Percentiles rank a stretch among this genome's conserved stretches.
These are phyloP conservation scores for Drosophila atripex DNA, from an alignment of 2,888 invertebrate species.

Conservation along the genomic window DNA sequence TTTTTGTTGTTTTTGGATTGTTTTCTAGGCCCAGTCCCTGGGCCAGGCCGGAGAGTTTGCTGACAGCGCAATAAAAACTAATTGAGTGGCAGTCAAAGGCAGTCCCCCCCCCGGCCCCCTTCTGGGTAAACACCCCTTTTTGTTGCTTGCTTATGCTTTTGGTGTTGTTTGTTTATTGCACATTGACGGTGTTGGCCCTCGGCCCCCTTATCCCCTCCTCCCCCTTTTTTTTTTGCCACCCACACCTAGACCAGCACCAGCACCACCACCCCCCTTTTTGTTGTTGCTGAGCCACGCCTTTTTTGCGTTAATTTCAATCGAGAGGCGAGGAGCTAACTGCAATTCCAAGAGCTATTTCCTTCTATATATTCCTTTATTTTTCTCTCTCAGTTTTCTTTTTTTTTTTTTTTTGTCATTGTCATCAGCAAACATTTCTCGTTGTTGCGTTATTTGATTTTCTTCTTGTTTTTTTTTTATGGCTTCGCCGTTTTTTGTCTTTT, in stretches of 20 bases:
- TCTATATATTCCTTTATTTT: slow-evolving; percentile 4
- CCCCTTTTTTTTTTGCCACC: slow-evolving; percentile 17
- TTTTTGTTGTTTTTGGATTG: background rate
- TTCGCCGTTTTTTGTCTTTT: slow-evolving; percentile 16
- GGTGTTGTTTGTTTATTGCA: slow-evolving; percentile 69
- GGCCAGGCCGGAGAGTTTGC: slow-evolving; percentile 34
- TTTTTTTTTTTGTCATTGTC: slow-evolving; percentile 41
- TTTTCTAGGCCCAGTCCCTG: slow-evolving; percentile 28
- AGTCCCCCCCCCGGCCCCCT: slow-evolving; percentile 17
- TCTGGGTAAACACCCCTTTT: slow-evolving; percentile 9
- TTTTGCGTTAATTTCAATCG: slow-evolving; percentile 79
- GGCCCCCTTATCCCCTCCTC: background rate
- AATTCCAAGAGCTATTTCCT: background rate
- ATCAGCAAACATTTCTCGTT: slow-evolving; percentile 34
- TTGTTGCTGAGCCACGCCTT: slow-evolving; percentile 77
- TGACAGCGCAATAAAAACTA: slow-evolving; percentile 81
- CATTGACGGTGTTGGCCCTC: slow-evolving; percentile 51
- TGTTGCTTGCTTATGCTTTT: slow-evolving; percentile 43
- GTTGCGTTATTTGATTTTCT: slow-evolving; percentile 68
- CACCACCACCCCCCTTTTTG: slow-evolving; percentile 10
- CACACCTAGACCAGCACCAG: background rate
- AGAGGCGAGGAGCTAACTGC: slow-evolving; percentile 35
- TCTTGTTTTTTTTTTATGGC: slow-evolving; percentile 36
- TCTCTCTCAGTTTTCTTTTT: background rate
- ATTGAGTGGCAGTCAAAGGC: slow-evolving; percentile 65